Evolutionary conservation across 2,113 vertebrate species (phyloP).

Genomic region (Motacilla tschutschensis): DNA sequence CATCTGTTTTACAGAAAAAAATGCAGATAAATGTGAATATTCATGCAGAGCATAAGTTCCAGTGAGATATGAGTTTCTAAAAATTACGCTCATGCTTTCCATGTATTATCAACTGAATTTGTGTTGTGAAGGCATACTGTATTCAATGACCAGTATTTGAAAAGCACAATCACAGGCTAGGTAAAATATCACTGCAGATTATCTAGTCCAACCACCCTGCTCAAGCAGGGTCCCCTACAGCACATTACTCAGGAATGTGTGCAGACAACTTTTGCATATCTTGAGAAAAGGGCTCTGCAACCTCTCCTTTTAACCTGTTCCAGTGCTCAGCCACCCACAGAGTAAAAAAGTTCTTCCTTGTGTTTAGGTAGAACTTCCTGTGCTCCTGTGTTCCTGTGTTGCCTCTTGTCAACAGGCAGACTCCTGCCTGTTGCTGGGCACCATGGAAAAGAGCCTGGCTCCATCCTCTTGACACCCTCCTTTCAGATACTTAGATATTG

Average conservation of each 20-base stretch:
- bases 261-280: not conserved
- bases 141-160: not conserved
- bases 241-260: not conserved
- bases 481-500: not conserved
- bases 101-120: not conserved
- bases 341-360: not conserved
- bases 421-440: not conserved
- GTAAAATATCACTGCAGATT: not conserved
- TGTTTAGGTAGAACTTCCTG: not conserved
- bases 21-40: not conserved
- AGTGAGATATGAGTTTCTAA: not conserved
- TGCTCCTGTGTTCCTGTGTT: not conserved
- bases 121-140: not conserved
- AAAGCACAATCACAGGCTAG: not conserved
- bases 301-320: not conserved
- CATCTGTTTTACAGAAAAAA: not conserved
- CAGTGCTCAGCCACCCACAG: not conserved
- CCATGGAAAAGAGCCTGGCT: no score
- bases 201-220: not conserved
- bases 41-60: not conserved
- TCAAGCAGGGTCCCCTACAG: not conserved
- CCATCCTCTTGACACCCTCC: not conserved
- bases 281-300: fast-evolving
- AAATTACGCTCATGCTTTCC: not conserved
- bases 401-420: not conserved